Base-by-base conservation (phyloP, 1,140 invertebrate genomes). In the Pseudoatta argentina region DNA sequence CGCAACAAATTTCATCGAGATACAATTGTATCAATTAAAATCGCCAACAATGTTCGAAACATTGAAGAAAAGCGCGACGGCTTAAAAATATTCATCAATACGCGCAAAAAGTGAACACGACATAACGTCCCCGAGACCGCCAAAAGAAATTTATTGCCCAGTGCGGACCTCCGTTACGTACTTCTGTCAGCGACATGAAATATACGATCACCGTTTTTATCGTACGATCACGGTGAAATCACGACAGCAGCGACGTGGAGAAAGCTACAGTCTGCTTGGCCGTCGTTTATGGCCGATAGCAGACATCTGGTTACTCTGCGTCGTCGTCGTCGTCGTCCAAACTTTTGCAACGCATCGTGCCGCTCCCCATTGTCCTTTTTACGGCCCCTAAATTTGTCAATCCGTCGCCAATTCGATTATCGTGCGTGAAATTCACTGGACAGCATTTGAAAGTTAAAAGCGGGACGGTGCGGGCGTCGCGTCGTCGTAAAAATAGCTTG, bases 181-280 rank as follows among this genome's bases (percentile, higher is more conserved):
- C 39, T 83, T 83, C 67, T 82, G 79, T 82, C 79, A 75, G 57
- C 79, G 57, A 59, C 72, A 86, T 83, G 87, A 91, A 86, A 88
- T 86, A 88, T 83, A 88, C 89, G 88, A 88, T 91, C 87, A 64
- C 78, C 63, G 78, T 85, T 89, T 88, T 88, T 76, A 91, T 90
- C 83, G 87, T 76, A 44, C 63, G 87, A 91, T 85, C 87, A 87
- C 78, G 87, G 90, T 91, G 90, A 91, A 91, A 91, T 91, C 90
- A 91, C 83, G 79, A 59, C 86, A 27, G 69, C 77, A 79, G 63
- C 77, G 63, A 48, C 59, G 44, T 48, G 57, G 89, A 91, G 90
- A 91, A 91, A 91, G 89, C 89, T 90, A 79, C 85, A 85, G 87
- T 90, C 85, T 71, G 39, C 61, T 64, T 48, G 79, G 34, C 44